Percentiles rank a stretch among this genome's conserved stretches.
These are phyloP conservation scores for Pseudorectes ferrugineus DNA, from an alignment of 2,113 vertebrate species.

Conservation along the genomic window DNA sequence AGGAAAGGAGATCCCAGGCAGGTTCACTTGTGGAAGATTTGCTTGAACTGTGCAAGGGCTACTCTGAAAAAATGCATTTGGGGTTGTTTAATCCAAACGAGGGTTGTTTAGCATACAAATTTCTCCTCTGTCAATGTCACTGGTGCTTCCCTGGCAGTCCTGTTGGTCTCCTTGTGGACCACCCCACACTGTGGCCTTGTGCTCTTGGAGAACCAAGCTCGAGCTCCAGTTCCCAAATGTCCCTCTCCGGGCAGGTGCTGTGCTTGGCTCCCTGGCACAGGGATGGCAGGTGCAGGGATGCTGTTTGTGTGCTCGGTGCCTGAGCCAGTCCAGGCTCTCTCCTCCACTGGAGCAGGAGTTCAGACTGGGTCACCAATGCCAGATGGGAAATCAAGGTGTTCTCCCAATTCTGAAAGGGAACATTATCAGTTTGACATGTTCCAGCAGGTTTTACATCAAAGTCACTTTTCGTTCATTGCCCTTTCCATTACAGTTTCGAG, in stretches of 20 bases:
- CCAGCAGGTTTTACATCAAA: neutral
- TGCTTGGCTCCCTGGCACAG: neutral
- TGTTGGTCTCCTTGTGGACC: neutral
- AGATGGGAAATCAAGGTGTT: neutral
- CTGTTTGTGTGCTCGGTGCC: neutral
- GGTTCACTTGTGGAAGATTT: neutral
- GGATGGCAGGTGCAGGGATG: neutral
- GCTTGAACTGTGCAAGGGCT: neutral
- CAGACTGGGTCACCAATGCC: neutral
- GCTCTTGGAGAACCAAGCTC: neutral
- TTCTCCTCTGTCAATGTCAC: neutral
- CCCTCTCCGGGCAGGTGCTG: neutral
- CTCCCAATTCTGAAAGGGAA: neutral
- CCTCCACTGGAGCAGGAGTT: neutral
- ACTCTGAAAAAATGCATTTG: neutral
- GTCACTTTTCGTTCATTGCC: neutral
- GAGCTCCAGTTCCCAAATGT: neutral
- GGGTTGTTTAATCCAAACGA: neutral
- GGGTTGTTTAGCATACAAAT: neutral
- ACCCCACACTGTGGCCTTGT: rapidly evolving
- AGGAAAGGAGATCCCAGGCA: neutral
- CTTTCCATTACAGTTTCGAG: neutral
- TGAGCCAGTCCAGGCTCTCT: neutral
- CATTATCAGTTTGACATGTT: neutral
- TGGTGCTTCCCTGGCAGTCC: neutral